Evolutionary conservation across 2,888 invertebrate species (phyloP), one percentile per base, ranked within the genome.

Genomic region (Micoletzkya japonica): DNA sequence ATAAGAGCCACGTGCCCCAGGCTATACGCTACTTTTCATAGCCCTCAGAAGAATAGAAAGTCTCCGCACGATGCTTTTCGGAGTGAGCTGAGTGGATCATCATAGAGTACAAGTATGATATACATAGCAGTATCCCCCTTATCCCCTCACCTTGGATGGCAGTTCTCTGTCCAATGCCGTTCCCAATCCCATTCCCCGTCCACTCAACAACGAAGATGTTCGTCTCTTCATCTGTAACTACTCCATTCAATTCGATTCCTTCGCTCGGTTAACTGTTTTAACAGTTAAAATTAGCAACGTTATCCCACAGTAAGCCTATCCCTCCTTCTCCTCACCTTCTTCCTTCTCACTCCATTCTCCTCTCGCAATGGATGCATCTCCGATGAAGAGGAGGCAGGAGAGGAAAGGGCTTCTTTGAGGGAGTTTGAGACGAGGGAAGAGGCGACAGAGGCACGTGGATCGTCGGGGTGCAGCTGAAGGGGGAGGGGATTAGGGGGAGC

Each of bases 31-130:
- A n/a, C n/a, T n/a, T n/a, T n/a, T n/a, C n/a, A n/a, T n/a, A 28
- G 20, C 64, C 54, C 54, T 66, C 64, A 50, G 64, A 20, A 26
- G 30, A 26, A 36, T 54, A 32, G 54, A 66, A 66, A 50, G 34
- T n/a, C 44, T 66, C 52, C 54, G 37, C 54, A 37, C 52, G 37
- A 54, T n/a, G 36, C 2, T 66, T 36, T 20, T 66, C 64, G 14
- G 64, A 66, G 64, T 66, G 64, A 66, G 64, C 64, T 66, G 64
- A 66, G 64, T 66, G 64, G 32, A 37, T 66, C 64, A 30, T 66
- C 64, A 66, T 36, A 7, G 64, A 66, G 64, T 26, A 17, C 44
- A 3, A n/a, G n/a, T 4, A 30, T 52, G 14, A 32, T 32, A 26
- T n/a, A 57, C 26, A 50, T 26, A n/a, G n/a, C 17, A 20, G 44